Percentiles rank a stretch among this genome's conserved stretches.
These are phyloP conservation scores for Hemithea aestivaria DNA, from an alignment of 2,888 invertebrate species.

Conservation along the genomic window DNA sequence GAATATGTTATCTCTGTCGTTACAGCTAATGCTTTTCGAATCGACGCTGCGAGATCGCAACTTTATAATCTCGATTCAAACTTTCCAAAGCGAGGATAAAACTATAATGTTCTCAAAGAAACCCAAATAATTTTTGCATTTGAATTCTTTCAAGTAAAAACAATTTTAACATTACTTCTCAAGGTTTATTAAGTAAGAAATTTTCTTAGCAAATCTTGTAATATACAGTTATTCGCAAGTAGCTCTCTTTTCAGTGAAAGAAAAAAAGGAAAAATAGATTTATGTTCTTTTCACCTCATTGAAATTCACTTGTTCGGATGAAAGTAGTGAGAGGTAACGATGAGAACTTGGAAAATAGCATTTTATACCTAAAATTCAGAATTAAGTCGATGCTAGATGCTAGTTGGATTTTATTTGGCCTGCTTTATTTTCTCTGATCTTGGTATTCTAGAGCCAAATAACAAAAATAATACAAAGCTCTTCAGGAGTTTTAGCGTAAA, in stretches of 20 bases:
- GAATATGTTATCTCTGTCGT: conserved; percentile 53
- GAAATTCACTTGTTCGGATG: conserved; percentile 40
- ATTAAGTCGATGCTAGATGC: too few species aligned
- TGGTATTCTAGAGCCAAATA: too few species aligned
- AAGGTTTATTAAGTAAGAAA: conserved; percentile 4
- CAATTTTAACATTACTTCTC: conserved; percentile 3
- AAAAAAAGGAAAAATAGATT: conserved; percentile 32
- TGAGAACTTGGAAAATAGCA: conserved; percentile 2
- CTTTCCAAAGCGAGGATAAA: conserved; percentile 46
- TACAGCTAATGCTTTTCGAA: conserved; percentile 48
- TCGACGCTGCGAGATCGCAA: conserved; percentile 43
- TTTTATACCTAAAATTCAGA: too few species aligned
- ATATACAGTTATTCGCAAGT: conserved; percentile 31
- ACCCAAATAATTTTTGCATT: conserved; percentile 16
- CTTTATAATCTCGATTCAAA: conserved; percentile 59
- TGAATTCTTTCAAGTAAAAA: conserved; percentile 4
- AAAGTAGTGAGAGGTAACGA: conserved; percentile 17
- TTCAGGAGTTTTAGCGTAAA: too few species aligned
- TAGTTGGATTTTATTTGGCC: too few species aligned
- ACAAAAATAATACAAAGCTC: too few species aligned
- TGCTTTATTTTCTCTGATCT: too few species aligned
- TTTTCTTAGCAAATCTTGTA: conserved; percentile 12
- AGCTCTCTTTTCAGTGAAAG: conserved; percentile 30
- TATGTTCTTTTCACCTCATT: conserved; percentile 41
- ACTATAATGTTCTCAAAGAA: conserved; percentile 42